These are phyloP conservation scores for Melitaea cinxia DNA, from an alignment of 1,140 invertebrate species.

Conservation along the genomic window DNA sequence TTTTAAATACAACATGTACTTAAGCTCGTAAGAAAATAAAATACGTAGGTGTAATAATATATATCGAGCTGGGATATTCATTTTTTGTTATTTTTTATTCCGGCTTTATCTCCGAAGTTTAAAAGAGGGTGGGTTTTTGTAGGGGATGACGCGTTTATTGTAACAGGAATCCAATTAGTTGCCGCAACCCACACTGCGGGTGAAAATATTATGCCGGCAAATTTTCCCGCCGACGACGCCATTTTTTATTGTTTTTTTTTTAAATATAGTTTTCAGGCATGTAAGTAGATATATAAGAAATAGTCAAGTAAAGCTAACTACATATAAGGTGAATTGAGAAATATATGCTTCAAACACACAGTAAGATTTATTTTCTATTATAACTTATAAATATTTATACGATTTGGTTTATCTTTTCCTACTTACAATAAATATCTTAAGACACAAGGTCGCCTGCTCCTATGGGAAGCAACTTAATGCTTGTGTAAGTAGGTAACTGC, in stretches of 20 bases:
- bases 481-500: too few relatives aligned
- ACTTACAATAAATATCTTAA: too few relatives aligned
- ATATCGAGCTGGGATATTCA: slow-evolving; percentile 13
- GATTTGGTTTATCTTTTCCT: too few relatives aligned
- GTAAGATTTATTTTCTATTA: too few relatives aligned
- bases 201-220: slow-evolving; percentile 59
- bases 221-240: slow-evolving; percentile 46
- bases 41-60: slow-evolving; percentile 8
- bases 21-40: slow-evolving; percentile 9
- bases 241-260: slow-evolving; percentile 39
- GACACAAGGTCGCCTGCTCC: too few relatives aligned
- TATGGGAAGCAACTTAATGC: too few relatives aligned
- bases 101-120: slow-evolving; percentile 45
- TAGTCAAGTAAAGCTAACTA: too few relatives aligned
- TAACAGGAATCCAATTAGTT: slow-evolving; percentile 68
- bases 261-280: slow-evolving; percentile 12
- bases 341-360: too few relatives aligned
- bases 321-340: too few relatives aligned
- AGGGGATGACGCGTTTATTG: slow-evolving; percentile 58
- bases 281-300: too few relatives aligned
- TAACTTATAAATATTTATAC: too few relatives aligned
- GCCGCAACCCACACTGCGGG: slow-evolving; percentile 40
- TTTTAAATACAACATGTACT: slow-evolving; percentile 6
- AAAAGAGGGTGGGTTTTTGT: slow-evolving; percentile 46
- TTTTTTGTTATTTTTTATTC: slow-evolving; percentile 40